Evolutionary conservation across 2,888 invertebrate genomes (phyloP).

Genomic region (Chymomyza fuscimana): DNA sequence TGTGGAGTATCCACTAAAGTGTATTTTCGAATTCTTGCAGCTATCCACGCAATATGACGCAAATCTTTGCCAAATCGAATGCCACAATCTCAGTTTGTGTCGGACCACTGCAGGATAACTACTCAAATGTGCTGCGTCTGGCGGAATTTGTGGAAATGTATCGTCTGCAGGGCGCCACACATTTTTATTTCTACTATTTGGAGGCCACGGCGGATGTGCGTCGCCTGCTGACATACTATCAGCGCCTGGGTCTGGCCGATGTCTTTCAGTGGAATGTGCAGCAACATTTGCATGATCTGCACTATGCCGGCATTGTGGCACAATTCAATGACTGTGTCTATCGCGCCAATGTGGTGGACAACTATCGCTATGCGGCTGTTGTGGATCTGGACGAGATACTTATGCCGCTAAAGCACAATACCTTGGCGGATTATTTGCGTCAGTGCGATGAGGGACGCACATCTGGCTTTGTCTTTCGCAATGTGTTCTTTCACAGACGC

Average conservation of each 20-base stretch:
- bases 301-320: constrained; percentile 89
- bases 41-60: constrained; percentile 70
- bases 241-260: constrained; percentile 67
- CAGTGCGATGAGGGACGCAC: constrained; percentile 75
- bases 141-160: constrained; percentile 81
- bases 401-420: constrained; percentile 88
- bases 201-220: constrained; percentile 76
- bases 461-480: constrained; percentile 80
- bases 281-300: constrained; percentile 76
- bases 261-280: constrained; percentile 80
- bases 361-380: constrained; percentile 88
- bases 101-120: constrained; percentile 79
- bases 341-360: constrained; percentile 87
- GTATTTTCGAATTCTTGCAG: constrained; percentile 35
- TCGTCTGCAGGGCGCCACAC: constrained; percentile 79
- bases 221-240: constrained; percentile 77
- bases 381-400: constrained; percentile 94
- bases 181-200: constrained; percentile 80
- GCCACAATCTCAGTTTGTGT: constrained; percentile 78
- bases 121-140: constrained; percentile 79
- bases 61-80: constrained; percentile 63
- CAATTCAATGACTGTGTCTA: constrained; percentile 95
- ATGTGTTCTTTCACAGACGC: constrained; percentile 80
- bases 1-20: neutral
- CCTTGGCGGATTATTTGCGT: constrained; percentile 81